Evolutionary conservation across 2,113 vertebrate genomes (phyloP).

Genomic region (Pachyramphus minor): DNA sequence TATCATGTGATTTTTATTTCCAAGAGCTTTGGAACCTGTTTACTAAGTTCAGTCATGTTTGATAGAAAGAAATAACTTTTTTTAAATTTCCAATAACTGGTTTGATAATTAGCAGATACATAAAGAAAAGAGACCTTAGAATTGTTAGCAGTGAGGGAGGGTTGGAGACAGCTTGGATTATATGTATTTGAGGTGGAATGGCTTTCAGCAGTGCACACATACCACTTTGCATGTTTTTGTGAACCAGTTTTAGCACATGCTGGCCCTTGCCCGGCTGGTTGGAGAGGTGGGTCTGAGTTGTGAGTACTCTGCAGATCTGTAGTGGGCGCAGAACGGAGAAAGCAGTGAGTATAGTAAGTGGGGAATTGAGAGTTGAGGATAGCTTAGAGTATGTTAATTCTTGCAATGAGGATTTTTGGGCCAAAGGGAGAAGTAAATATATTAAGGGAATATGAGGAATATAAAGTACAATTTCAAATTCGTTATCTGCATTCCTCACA

Average conservation of each 20-base stretch:
- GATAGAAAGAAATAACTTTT: not conserved
- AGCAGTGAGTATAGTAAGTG: not conserved
- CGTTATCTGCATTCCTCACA: not conserved
- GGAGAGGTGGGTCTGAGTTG: not conserved
- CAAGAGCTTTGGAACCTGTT: not conserved
- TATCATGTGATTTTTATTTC: not conserved
- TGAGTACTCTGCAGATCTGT: not conserved
- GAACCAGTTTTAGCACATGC: rapidly evolving
- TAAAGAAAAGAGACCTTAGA: not conserved
- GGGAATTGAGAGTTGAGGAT: not conserved
- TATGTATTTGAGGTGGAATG: not conserved
- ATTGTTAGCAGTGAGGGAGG: not conserved
- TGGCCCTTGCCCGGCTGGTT: not conserved
- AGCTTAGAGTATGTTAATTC: not conserved
- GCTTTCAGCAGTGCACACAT: not conserved
- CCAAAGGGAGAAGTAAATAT: not conserved
- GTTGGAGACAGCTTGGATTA: not conserved
- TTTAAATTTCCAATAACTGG: not conserved
- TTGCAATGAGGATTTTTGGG: not conserved
- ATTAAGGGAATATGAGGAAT: not conserved
- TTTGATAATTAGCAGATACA: not conserved
- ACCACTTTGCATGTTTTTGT: rapidly evolving
- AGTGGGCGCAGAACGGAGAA: not conserved
- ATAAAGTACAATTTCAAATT: not conserved
- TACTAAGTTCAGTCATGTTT: not conserved